Percentiles rank a stretch among this genome's conserved stretches.
Conservation (phyloP, 2,888 invertebrate genomes). For the Nymphalis urticae region DNA sequence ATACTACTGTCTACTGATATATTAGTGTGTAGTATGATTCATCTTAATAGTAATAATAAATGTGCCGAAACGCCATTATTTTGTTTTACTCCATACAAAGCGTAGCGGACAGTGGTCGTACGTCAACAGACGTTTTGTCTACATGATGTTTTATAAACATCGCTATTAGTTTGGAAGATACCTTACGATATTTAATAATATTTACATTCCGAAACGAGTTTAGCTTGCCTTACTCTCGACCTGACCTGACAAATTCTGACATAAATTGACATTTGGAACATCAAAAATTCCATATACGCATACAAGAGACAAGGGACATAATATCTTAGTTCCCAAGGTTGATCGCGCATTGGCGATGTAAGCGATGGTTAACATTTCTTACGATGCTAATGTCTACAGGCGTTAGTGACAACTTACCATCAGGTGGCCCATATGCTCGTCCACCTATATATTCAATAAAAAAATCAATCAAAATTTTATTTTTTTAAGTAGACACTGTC, state of each 20-base stretch:
- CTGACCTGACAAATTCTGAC: background rate
- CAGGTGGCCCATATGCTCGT: no score
- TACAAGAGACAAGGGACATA: no score
- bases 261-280: no score
- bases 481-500: background rate
- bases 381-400: no score
- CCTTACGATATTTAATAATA: background rate
- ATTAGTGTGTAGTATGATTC: background rate
- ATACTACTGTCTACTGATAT: background rate
- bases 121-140: constrained; percentile 9
- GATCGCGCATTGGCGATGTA: no score
- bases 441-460: no score
- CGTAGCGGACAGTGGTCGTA: background rate
- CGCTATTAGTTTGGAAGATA: background rate
- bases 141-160: constrained; percentile 23
- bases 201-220: background rate
- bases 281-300: no score
- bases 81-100: background rate
- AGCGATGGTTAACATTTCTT: no score
- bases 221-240: background rate
- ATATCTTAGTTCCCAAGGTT: no score
- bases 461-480: no score
- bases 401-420: no score
- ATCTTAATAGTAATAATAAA: background rate
- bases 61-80: no score